Conservation (phyloP, 2,888 invertebrate genomes). For the Leptinotarsa peninsularis region DNA sequence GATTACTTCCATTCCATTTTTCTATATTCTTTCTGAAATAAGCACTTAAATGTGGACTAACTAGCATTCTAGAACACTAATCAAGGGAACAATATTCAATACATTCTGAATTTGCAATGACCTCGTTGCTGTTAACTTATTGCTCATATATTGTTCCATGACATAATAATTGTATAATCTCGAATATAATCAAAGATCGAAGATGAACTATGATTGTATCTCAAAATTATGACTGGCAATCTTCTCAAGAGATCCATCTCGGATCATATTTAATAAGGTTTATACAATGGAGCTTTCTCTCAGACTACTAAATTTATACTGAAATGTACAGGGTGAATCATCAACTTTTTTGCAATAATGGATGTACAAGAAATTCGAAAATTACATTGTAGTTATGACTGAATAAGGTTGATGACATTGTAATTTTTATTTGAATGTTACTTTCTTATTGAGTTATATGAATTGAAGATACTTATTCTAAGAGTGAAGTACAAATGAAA, state of each 20-base stretch:
- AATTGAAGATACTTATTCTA: not conserved
- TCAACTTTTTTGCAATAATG: not conserved
- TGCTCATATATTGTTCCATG: constrained; percentile 38
- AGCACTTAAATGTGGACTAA: constrained; percentile 8
- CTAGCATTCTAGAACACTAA: constrained; percentile 8
- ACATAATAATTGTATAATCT: constrained; percentile 13
- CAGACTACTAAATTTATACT: constrained; percentile 3
- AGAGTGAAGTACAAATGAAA: not conserved
- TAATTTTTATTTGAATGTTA: not conserved
- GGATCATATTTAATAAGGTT: not conserved
- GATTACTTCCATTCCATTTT: constrained; percentile 45
- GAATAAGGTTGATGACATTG: too few relatives aligned
- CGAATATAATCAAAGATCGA: constrained; percentile 5
- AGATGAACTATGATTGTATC: constrained; percentile 9
- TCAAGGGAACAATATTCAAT: constrained; percentile 38
- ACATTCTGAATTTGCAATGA: constrained; percentile 29
- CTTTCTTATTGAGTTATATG: not conserved
- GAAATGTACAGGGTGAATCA: not conserved
- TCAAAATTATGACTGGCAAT: constrained; percentile 4
- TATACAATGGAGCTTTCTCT: constrained; percentile 15
- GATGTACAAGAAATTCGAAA: not conserved
- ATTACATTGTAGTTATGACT: too few relatives aligned
- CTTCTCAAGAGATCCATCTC: not conserved
- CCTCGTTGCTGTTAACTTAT: constrained; percentile 39
- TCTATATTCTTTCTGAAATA: constrained; percentile 23